phyloP scores from a whole-genome alignment of 1,140 invertebrate species.

The Drosophila punjabiensis region DNA sequence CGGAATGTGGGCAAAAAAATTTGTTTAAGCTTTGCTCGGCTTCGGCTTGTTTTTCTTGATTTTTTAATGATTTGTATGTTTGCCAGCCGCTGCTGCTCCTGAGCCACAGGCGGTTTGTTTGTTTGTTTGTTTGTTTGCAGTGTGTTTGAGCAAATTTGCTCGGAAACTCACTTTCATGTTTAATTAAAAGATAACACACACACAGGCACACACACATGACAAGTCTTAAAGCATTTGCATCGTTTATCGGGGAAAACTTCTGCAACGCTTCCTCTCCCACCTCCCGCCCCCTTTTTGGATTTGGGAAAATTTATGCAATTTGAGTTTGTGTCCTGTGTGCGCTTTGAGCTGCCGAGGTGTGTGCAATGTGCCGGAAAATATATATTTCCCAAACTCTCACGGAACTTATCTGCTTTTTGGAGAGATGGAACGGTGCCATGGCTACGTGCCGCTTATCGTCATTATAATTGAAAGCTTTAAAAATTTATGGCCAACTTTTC shows the following conservation, averaged over 20 bases:
- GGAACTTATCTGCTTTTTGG: constrained; percentile 33
- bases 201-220: constrained; percentile 11
- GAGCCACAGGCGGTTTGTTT: constrained; percentile 56
- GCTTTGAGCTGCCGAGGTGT: constrained; percentile 41
- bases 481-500: constrained; percentile 73
- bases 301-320: constrained; percentile 74
- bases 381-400: constrained; percentile 49
- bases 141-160: constrained; percentile 63
- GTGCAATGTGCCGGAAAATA: constrained; percentile 67
- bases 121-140: constrained; percentile 41
- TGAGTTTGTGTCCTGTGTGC: constrained; percentile 46
- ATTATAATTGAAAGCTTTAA: constrained; percentile 78
- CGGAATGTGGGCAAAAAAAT: constrained; percentile 17
- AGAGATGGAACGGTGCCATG: neutral
- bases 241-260: constrained; percentile 48
- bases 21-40: constrained; percentile 15
- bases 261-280: neutral
- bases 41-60: constrained; percentile 30
- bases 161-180: constrained; percentile 78
- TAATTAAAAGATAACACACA: constrained; percentile 80
- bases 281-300: constrained; percentile 6
- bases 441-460: constrained; percentile 69
- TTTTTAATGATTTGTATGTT: constrained; percentile 49
- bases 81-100: constrained; percentile 22
- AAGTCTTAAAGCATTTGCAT: constrained; percentile 69